Conservation (phyloP, 2,888 invertebrate species). For the Bombyx huttoni region DNA sequence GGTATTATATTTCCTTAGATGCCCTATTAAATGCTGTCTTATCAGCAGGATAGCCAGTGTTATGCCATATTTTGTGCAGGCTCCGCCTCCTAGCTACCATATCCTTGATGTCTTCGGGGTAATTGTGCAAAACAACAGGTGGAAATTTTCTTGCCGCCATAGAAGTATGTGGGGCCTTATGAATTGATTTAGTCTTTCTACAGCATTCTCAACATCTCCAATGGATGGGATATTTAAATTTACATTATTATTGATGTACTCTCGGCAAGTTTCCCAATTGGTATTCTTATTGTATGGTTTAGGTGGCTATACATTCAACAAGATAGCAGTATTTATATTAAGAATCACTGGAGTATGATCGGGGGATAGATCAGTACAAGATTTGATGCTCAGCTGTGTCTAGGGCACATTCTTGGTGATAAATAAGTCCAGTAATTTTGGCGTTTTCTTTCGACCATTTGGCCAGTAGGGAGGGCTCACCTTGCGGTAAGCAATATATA, state of each 20-base stretch:
- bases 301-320: no score
- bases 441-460: conserved; percentile 8
- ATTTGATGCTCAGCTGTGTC: no score
- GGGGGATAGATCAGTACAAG: no score
- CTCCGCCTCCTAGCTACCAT: conserved; percentile 8
- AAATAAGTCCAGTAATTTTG: conserved; percentile 14
- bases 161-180: conserved; percentile 8
- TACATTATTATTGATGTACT: no score
- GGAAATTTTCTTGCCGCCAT: conserved; percentile 11
- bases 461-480: conserved; percentile 14
- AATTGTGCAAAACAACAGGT: not conserved
- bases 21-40: conserved; percentile 6
- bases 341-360: no score
- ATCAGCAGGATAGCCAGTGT: conserved; percentile 5
- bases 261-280: no score
- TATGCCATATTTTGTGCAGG: no score
- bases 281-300: no score
- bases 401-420: no score
- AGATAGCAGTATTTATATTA: no score
- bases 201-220: no score
- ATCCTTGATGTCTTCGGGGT: conserved; percentile 2
- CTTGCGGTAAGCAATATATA: not conserved
- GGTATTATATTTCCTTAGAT: conserved; percentile 3
- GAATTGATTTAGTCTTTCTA: conserved; percentile 3
- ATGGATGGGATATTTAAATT: no score